Evolutionary conservation across 2,113 vertebrate species (phyloP).

Genomic region (Noctilio leporinus): DNA sequence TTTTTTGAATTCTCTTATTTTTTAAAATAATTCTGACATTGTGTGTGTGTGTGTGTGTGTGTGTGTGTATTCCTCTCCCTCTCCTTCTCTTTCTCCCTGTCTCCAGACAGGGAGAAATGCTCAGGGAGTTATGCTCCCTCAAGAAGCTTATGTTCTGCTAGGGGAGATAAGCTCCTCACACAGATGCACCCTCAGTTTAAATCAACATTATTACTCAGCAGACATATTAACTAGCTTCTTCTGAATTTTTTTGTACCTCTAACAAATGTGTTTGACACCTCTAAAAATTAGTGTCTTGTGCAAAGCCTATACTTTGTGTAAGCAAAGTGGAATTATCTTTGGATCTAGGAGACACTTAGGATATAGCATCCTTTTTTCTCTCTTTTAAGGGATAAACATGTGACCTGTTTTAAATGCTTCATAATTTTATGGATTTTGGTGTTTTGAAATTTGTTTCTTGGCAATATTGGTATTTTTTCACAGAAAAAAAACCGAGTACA

Average conservation of each 20-base stretch:
- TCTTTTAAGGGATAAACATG: background rate
- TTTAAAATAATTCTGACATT: background rate
- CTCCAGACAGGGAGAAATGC: too few species aligned
- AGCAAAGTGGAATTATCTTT: background rate
- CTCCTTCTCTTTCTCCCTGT: background rate
- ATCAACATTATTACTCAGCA: background rate
- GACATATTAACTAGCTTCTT: background rate
- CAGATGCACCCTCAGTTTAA: background rate
- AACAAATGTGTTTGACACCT: background rate
- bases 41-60: background rate
- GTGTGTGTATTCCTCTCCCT: background rate
- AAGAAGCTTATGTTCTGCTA: background rate
- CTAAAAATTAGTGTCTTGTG: background rate
- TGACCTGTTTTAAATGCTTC: conserved; percentile 16
- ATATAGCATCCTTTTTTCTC: background rate
- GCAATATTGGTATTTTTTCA: background rate
- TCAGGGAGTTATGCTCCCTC: background rate
- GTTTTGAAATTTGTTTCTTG: conserved; percentile 8
- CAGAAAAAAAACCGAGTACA: background rate
- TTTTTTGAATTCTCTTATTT: background rate
- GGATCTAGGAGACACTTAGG: background rate
- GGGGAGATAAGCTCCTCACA: background rate
- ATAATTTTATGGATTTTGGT: conserved; percentile 11
- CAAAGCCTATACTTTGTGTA: background rate
- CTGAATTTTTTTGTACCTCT: background rate